Conservation (phyloP, 2,797 vertebrate species). For the Setipinna tenuifilis region DNA sequence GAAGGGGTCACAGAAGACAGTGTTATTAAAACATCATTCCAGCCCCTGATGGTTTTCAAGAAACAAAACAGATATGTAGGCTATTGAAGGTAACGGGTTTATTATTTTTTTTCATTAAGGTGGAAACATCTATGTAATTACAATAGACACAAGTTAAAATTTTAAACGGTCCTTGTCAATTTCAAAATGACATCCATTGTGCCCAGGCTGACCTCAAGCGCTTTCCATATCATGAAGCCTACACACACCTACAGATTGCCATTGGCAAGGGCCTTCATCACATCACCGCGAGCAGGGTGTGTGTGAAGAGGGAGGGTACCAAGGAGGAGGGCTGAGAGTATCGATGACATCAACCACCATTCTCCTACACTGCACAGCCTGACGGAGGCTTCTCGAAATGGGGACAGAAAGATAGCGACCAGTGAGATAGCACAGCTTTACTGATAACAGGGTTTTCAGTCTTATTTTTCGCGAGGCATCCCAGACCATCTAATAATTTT, state of each 20-base stretch:
- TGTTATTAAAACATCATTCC: background rate
- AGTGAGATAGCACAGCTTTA: conserved; percentile 37
- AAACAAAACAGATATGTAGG: background rate
- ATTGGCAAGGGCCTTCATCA: conserved; percentile 29
- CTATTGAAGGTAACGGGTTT: background rate
- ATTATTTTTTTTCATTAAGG: background rate
- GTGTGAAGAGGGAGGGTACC: conserved; percentile 37
- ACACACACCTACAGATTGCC: conserved; percentile 18
- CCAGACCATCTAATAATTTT: background rate
- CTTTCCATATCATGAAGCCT: background rate
- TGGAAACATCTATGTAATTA: background rate
- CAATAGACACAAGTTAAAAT: background rate
- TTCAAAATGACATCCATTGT: background rate
- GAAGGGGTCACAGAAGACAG: background rate
- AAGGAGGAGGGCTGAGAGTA: conserved; percentile 61
- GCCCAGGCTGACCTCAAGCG: background rate
- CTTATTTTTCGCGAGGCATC: background rate
- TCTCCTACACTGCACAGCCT: conserved; percentile 65
- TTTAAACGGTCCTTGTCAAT: background rate
- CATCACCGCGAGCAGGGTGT: conserved; percentile 25
- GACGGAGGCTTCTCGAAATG: conserved; percentile 69
- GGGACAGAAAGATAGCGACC: conserved; percentile 66
- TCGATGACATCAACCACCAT: conserved; percentile 78
- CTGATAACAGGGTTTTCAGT: background rate
- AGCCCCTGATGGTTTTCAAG: background rate